phyloP scores from a whole-genome alignment of 2,113 vertebrate genomes.

The Oncorhynchus clarkii region DNA sequence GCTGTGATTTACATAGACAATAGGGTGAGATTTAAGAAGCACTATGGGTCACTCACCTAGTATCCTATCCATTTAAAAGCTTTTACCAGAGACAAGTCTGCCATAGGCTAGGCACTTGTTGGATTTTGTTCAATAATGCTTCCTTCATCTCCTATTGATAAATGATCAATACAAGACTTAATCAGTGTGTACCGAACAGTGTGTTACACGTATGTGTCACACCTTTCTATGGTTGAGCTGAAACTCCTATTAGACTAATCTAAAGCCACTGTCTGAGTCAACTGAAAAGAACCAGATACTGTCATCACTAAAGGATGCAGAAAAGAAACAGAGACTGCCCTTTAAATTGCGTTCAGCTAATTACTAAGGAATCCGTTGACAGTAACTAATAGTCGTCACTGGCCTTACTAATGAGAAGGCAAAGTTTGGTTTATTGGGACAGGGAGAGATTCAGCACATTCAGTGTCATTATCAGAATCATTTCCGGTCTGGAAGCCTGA shows the following conservation, averaged over 20 bases:
- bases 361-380: neutral
- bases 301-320: neutral
- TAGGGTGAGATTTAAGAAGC: constrained; percentile 59
- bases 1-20: constrained; percentile 81
- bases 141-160: neutral
- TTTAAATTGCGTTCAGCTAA: neutral
- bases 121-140: neutral
- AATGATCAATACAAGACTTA: neutral
- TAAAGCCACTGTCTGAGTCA: neutral
- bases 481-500: constrained; percentile 38
- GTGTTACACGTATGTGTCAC: too few relatives aligned
- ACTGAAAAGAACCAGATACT: neutral
- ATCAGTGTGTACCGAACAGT: neutral
- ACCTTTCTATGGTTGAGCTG: too few relatives aligned
- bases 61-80: constrained; percentile 29
- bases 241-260: too few relatives aligned
- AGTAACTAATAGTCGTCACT: neutral
- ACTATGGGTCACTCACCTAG: constrained; percentile 71
- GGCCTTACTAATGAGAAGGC: neutral
- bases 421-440: constrained; percentile 35
- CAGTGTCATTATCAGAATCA: constrained; percentile 35
- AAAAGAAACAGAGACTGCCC: neutral
- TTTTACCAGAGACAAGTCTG: neutral
- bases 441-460: constrained; percentile 23
- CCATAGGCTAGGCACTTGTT: neutral